Evolutionary conservation across 1,140 invertebrate species (phyloP).

Genomic region (Brachystomella parvula): DNA sequence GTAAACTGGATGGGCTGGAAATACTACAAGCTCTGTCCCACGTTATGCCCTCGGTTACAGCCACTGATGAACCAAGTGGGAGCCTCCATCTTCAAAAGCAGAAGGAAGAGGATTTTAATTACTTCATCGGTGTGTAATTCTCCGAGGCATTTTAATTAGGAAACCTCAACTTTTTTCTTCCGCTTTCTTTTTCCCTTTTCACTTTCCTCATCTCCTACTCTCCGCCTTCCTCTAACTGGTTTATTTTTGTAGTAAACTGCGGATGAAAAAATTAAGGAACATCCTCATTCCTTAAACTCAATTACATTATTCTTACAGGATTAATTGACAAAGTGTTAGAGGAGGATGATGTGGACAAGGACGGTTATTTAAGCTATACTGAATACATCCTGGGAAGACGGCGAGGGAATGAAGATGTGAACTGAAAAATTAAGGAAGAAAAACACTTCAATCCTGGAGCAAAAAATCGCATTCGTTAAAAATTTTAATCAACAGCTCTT

Average conservation of each 20-base stretch:
- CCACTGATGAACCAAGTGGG: conserved; percentile 28
- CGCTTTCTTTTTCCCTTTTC: neutral
- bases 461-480: too few species aligned
- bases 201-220: neutral
- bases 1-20: conserved; percentile 69
- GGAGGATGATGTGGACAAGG: conserved; percentile 67
- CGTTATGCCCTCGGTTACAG: conserved; percentile 42
- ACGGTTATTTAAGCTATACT: conserved; percentile 71
- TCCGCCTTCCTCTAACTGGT: neutral
- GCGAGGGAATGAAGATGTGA: conserved; percentile 26
- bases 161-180: neutral
- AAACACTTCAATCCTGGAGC: too few species aligned
- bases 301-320: conserved; percentile 49
- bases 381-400: conserved; percentile 59
- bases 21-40: conserved; percentile 53
- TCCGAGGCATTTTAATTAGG: conserved; percentile 9
- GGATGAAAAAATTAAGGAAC: conserved; percentile 2
- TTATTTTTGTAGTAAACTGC: neutral
- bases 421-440: neutral
- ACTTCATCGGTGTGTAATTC: conserved; percentile 31
- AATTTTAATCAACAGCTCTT: too few species aligned
- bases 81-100: conserved; percentile 16
- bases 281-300: neutral
- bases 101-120: conserved; percentile 37
- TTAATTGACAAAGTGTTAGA: conserved; percentile 67